phyloP scores from a whole-genome alignment of 2,888 invertebrate species.

The Cantharis rufa region DNA sequence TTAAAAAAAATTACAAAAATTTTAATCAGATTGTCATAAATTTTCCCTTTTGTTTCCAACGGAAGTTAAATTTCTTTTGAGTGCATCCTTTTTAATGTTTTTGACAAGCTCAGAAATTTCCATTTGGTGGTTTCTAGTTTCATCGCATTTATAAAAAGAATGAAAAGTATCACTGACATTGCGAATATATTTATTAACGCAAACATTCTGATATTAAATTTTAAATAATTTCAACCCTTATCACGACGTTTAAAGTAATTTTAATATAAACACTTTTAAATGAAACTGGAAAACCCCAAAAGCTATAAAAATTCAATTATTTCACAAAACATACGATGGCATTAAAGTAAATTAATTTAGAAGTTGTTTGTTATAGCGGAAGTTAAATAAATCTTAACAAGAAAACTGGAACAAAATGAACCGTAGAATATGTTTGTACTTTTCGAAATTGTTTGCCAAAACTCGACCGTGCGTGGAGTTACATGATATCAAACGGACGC shows the following conservation, averaged over 20 bases:
- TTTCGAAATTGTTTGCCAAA: conserved; percentile 33
- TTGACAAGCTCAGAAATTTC: not conserved
- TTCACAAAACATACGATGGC: not conserved
- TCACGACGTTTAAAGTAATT: not conserved
- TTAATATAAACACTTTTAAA: not conserved
- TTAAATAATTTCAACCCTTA: not conserved
- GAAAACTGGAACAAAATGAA: conserved; percentile 15
- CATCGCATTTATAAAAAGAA: not conserved
- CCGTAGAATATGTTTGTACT: conserved; percentile 27
- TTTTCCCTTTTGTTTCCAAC: not conserved
- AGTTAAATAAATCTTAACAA: conserved; percentile 15
- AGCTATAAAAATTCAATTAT: not conserved
- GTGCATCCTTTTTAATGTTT: not conserved
- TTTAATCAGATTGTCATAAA: not conserved
- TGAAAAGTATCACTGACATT: not conserved
- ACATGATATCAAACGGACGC: conserved; percentile 39
- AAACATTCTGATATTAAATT: not conserved
- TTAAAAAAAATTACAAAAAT: not conserved
- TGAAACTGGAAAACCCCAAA: not conserved
- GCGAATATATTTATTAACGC: not conserved
- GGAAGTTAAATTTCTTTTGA: not conserved
- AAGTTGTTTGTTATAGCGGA: conserved; percentile 20
- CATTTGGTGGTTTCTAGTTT: not conserved
- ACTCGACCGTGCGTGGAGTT: conserved; percentile 37
- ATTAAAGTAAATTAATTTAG: not conserved